A percentile compares a stretch with the other conserved stretches of the same genome.
phyloP scores from a whole-genome alignment of 2,113 vertebrate species.

The Noctilio leporinus region DNA sequence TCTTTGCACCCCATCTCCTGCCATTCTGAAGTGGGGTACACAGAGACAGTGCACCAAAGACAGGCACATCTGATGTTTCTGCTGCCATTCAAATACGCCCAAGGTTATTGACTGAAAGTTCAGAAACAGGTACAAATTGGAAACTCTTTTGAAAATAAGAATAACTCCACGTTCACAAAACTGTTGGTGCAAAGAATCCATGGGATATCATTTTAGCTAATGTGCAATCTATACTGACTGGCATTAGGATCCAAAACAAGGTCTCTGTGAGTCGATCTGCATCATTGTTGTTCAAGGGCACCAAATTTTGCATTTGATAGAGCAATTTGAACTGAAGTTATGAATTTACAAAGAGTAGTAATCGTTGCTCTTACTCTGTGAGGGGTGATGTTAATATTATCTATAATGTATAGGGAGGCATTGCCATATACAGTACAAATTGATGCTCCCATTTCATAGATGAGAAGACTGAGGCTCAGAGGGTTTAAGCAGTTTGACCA shows the following conservation, averaged over 20 bases:
- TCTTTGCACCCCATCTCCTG: neutral
- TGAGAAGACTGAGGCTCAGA: neutral
- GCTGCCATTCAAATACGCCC: neutral
- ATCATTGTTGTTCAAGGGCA: neutral
- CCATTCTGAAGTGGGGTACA: neutral
- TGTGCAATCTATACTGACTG: neutral
- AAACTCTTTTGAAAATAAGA: neutral
- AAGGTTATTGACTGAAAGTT: neutral
- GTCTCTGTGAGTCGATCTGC: slow-evolving; percentile 45
- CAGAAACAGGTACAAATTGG: neutral
- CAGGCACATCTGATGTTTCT: neutral
- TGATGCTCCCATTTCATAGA: neutral
- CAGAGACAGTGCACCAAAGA: slow-evolving; percentile 29
- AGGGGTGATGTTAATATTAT: neutral
- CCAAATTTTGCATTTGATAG: neutral
- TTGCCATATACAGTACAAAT: neutral
- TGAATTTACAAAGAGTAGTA: neutral
- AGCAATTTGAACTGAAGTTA: neutral
- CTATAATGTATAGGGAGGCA: neutral
- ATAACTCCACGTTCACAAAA: neutral
- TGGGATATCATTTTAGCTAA: neutral
- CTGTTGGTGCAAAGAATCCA: neutral
- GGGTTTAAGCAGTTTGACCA: neutral
- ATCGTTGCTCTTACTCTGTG: neutral
- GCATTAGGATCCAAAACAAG: neutral